Evolutionary conservation across 2,888 invertebrate species (phyloP).

Genomic region (Pristionchus fissidentatus): DNA sequence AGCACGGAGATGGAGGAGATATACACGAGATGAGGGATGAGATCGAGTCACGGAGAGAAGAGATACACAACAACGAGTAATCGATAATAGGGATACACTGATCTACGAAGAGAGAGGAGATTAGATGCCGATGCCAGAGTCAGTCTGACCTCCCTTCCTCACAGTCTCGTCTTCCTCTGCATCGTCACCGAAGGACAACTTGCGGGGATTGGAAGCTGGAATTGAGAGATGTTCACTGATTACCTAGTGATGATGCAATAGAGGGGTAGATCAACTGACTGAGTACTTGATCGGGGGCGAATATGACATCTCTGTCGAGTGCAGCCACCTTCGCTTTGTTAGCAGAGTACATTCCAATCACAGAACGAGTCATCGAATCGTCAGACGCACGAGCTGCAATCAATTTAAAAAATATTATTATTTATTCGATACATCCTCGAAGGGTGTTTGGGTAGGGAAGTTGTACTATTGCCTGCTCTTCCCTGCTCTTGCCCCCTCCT

Average conservation of each 20-base stretch:
- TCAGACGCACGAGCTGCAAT: conserved; percentile 19
- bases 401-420: background rate
- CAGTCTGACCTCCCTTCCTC: conserved; percentile 9
- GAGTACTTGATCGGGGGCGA: conserved; percentile 44
- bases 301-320: conserved; percentile 45
- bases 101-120: background rate
- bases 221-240: background rate
- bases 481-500: no score
- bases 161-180: background rate
- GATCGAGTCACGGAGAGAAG: conserved; percentile 26
- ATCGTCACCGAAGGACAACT: conserved; percentile 15
- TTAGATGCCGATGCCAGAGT: conserved; percentile 46
- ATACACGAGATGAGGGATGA: conserved; percentile 39
- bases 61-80: background rate
- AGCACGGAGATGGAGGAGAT: conserved; percentile 4
- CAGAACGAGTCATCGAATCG: conserved; percentile 45
- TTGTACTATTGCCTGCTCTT: no score
- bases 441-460: no score
- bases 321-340: background rate
- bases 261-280: conserved; percentile 4
- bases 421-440: background rate
- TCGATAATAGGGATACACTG: background rate
- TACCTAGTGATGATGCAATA: background rate
- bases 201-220: conserved; percentile 20
- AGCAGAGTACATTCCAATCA: conserved; percentile 47